A percentile compares a stretch with the other conserved stretches of the same genome.
Evolutionary conservation across 2,113 vertebrate species (phyloP).

Genomic region (Macrotis lagotis): DNA sequence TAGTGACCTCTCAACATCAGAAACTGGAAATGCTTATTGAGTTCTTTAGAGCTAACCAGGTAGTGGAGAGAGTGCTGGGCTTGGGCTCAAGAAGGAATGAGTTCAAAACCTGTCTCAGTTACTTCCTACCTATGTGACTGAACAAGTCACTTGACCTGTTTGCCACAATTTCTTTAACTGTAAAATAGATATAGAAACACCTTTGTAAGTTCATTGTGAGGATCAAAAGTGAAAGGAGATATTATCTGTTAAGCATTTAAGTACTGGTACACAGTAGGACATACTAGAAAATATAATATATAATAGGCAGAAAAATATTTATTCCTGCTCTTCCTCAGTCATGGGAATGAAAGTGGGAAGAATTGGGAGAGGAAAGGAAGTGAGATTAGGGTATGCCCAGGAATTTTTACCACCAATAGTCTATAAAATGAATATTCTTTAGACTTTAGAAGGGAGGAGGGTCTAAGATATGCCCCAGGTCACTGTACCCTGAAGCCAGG

Average conservation of each 20-base stretch:
- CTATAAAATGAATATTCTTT: not conserved
- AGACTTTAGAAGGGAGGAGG: not conserved
- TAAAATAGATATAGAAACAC: not conserved
- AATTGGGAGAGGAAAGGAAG: not conserved
- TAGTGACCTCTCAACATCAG: not conserved
- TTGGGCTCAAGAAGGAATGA: not conserved
- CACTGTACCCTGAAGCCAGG: not conserved
- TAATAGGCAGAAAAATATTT: not conserved
- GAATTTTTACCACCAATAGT: too few relatives aligned
- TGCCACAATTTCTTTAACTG: not conserved
- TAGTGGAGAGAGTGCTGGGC: not conserved
- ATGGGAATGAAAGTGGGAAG: not conserved
- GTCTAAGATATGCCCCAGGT: not conserved
- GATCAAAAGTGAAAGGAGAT: not conserved
- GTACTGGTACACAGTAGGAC: not conserved
- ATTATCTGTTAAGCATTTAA: not conserved
- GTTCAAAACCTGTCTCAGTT: not conserved
- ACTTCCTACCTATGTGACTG: not conserved
- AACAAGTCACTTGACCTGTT: not conserved
- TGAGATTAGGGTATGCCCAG: not conserved
- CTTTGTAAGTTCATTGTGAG: not conserved
- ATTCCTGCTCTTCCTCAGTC: not conserved
- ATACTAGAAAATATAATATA: too few relatives aligned
- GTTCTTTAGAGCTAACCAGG: not conserved
- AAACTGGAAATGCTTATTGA: not conserved